phyloP scores from a whole-genome alignment of 1,140 invertebrate genomes.

The Drosophila pruinosa region DNA sequence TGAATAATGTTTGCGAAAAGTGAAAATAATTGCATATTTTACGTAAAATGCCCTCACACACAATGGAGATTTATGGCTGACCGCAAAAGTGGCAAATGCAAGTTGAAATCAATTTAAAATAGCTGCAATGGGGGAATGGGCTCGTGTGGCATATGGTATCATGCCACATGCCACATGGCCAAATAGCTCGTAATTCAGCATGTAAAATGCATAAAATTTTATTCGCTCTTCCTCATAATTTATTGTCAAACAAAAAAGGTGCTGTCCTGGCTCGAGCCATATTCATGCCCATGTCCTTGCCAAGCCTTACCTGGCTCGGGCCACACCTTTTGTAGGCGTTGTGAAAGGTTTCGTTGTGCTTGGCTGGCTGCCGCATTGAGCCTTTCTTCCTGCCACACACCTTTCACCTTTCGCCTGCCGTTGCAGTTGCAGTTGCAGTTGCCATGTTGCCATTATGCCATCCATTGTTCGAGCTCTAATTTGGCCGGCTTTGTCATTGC shows the following conservation, averaged over 20 bases:
- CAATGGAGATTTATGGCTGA: conserved; percentile 57
- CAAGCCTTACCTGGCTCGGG: conserved; percentile 31
- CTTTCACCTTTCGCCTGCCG: conserved; percentile 66
- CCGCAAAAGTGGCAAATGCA: conserved; percentile 60
- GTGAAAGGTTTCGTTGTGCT: conserved; percentile 55
- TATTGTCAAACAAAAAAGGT: conserved; percentile 56
- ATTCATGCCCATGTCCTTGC: conserved; percentile 20
- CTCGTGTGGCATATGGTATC: conserved; percentile 20
- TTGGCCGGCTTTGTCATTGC: conserved; percentile 60
- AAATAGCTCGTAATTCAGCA: conserved; percentile 59
- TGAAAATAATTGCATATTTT: conserved; percentile 52
- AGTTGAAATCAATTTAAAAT: conserved; percentile 77
- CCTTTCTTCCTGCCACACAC: conserved; percentile 52
- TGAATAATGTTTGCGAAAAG: conserved; percentile 37
- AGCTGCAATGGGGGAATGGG: conserved; percentile 40
- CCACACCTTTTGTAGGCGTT: conserved; percentile 47
- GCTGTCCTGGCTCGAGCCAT: conserved; percentile 4
- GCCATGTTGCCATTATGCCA: conserved; percentile 28
- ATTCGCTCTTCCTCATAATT: conserved; percentile 56
- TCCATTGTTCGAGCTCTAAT: conserved; percentile 49
- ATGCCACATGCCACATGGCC: conserved; percentile 37
- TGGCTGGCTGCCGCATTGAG: conserved; percentile 25
- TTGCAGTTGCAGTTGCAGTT: conserved; percentile 19
- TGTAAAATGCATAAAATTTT: conserved; percentile 60
- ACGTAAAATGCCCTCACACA: neutral